phyloP scores from a whole-genome alignment of 2,888 invertebrate genomes.

The Cryptophagus acutangulus region DNA sequence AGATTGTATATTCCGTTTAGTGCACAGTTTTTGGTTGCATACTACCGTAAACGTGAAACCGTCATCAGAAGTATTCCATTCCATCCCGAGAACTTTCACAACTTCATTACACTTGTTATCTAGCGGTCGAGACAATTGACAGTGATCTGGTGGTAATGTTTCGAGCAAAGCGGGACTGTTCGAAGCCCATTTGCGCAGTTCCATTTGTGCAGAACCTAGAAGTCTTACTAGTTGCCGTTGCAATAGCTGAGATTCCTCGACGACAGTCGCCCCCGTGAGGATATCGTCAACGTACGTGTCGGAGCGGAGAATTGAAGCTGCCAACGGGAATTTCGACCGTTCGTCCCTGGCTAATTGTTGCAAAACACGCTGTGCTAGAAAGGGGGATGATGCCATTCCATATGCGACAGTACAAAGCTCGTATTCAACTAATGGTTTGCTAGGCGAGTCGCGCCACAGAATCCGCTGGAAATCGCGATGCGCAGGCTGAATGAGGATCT shows the following conservation, averaged over 20 bases:
- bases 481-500: neutral
- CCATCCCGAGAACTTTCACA: no score
- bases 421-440: no score
- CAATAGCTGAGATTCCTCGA: neutral
- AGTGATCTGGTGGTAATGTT: no score
- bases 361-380: neutral
- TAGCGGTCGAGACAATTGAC: no score
- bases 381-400: neutral
- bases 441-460: neutral
- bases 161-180: neutral
- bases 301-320: neutral
- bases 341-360: no score
- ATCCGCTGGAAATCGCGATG: neutral
- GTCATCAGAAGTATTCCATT: no score
- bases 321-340: no score
- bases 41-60: constrained; percentile 1
- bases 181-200: neutral
- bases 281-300: neutral
- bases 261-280: neutral
- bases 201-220: neutral
- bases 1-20: constrained; percentile 4
- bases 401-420: constrained; percentile 1
- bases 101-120: no score
- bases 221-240: neutral
- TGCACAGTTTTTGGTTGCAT: neutral